phyloP scores from a whole-genome alignment of 2,113 vertebrate species.

The Cranoglanis bouderius region DNA sequence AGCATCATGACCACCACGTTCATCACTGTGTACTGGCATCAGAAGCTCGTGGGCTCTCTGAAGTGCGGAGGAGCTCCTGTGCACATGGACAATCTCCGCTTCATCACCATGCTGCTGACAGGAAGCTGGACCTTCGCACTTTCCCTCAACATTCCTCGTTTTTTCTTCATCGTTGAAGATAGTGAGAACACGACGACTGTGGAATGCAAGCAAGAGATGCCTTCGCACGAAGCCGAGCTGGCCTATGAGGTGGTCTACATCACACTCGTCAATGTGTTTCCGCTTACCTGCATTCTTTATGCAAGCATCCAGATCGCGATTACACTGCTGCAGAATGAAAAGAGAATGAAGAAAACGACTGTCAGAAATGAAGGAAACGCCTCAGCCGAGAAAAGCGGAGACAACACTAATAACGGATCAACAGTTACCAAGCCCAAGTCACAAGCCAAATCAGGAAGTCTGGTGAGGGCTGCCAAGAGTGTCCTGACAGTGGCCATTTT shows the following conservation, averaged over 20 bases:
- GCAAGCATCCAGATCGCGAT: conserved; percentile 66
- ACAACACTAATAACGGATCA: neutral
- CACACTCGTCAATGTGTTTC: conserved; percentile 66
- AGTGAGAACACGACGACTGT: conserved; percentile 50
- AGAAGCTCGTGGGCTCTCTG: conserved; percentile 75
- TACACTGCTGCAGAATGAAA: conserved; percentile 65
- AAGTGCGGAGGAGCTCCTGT: conserved; percentile 65
- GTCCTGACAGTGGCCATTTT: conserved; percentile 72
- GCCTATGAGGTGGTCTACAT: conserved; percentile 67
- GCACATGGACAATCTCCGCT: conserved; percentile 65
- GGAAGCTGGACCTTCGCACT: conserved; percentile 67
- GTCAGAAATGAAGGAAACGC: neutral
- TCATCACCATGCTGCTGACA: conserved; percentile 60
- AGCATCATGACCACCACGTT: conserved; percentile 75
- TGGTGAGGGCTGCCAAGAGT: conserved; percentile 73
- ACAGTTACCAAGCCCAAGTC: conserved; percentile 15
- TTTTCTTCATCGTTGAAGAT: conserved; percentile 49
- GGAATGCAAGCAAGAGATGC: conserved; percentile 63
- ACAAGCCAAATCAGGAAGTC: conserved; percentile 55
- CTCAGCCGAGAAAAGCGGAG: neutral
- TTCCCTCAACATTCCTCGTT: conserved; percentile 66
- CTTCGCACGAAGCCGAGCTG: conserved; percentile 26
- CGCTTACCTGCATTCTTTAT: conserved; percentile 62
- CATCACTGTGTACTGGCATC: conserved; percentile 75
- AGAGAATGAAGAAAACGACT: conserved; percentile 54